Base-by-base conservation (phyloP, 2,113 vertebrate genomes). In the Brevimyrus niger region DNA sequence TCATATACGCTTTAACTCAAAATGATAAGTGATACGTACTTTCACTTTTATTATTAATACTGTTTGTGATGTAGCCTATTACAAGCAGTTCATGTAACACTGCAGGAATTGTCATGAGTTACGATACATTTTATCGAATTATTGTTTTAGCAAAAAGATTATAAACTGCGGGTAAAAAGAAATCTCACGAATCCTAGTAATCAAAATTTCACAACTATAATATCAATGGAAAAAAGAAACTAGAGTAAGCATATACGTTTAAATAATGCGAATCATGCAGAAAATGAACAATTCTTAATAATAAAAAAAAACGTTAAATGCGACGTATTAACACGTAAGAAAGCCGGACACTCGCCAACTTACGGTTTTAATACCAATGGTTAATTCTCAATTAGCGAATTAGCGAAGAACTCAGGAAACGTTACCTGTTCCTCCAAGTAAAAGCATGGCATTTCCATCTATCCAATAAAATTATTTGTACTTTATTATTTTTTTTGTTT, bases 21-120 rank as follows among this genome's bases (percentile, higher is more conserved):
- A 86, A 86, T 11, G 46, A 35, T 13, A 4, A 8, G 85, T n/a
- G 85, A 23, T 51, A 13, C 13, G 48, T 86, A 86, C 85, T 86
- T 86, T 86, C 85, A 86, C 85, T 86, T 51, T 86, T 86, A 86
- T 47, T 47, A 85, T 23, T 27, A 86, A 53, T 53, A 5, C 85
- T 53, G 85, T 86, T 31, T 31, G 46, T 17, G 31, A 10, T 5
- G 35, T 87, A n/a, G n/a, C n/a, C n/a, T n/a, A 17, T 42, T 23
- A 23, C 44, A 84, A 44, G 42, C 17, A 17, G 80, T 21, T 21
- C 46, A n/a, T 84, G 42, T 46, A 47, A 46, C 15, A 19, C 17
- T 42, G 15, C 73, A 38, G 73, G 13, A 38, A 35, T 19, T 76
- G 3, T 15, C 69, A 19, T 15, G 69, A 76, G 27, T 38, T 21